Base-by-base conservation (phyloP, 2,797 vertebrate species). In the Cuniculus paca region DNA sequence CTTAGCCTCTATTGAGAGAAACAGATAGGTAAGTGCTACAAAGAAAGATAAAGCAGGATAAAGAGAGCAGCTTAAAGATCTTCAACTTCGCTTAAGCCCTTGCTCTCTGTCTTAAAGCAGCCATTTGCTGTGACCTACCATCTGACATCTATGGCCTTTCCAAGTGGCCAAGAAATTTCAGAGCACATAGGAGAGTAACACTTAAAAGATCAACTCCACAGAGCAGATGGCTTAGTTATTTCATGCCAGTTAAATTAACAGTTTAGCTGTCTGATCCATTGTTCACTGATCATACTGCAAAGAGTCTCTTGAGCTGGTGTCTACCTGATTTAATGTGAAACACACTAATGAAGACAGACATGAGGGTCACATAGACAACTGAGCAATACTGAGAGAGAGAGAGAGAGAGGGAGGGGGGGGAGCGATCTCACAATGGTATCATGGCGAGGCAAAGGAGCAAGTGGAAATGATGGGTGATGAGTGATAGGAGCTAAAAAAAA, bases 221-320 rank as follows among this genome's bases (percentile, higher is more conserved):
- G 92, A 97, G 56, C 97, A 97, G 97, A 98, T 97, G 97, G 96
- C 58, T 94, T 86, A 14, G 24, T 96, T 92, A 97, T 95, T 97
- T 87, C 79, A 72, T 92, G 95, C 92, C 96, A 97, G 86, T 97
- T 97, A 95, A 95, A 91, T 90, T 82, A 95, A 68, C 36, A 4
- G 0, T 83, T 97, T 88, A 70, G 68, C 94, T 95, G 96, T 68
- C 92, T 83, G 78, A 95, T 83, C 82, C 58, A 63, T 1, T 45
- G 88, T 96, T 95, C 36, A 0, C 81, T 45, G 95, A 96, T 95
- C 90, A 91, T 72, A 70, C 90, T 60, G 24, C 82, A 56, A 68
- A 91, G 94, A 95, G 88, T 82, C 78, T 91, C 94, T 81, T 48
- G 61, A 6, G 26, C 31, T 42, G 70, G 26, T 52, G 50, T 85